Evolutionary conservation across 2,113 vertebrate genomes (phyloP), one percentile per base, ranked within the genome.

Genomic region (Halcyon malimbica): DNA sequence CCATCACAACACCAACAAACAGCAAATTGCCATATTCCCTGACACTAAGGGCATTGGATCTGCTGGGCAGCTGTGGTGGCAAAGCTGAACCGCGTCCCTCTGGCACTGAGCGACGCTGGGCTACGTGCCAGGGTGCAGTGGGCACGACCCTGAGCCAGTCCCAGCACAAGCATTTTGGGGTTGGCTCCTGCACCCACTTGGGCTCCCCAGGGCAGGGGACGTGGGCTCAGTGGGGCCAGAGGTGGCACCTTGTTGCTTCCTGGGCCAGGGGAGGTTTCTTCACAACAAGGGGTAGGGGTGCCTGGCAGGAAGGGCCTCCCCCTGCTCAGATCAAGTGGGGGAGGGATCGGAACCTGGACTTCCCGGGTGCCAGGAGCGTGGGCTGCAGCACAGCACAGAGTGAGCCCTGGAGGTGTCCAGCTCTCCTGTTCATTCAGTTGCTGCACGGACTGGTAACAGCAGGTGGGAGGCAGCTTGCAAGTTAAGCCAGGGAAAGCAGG

Each of bases 81-180:
- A 28, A 0, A 2, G 29, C 42, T 23, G 54, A 77, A 51, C 19
- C 1, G 0, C 24, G 44, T 54, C 25, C 14, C 18, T 26, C 62
- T 79, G 0, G 0, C 3, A 31, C 53, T 24, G 20, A 16, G 46
- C 7, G 23, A 60, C 39, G 48, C 5, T 15, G n/a, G 42, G 17
- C 37, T 33, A n/a, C 1, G 1, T 31, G 37, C 14, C 3, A 20
- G 33, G 6, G 2, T 1, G 26, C 33, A 5, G 5, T 0, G 19
- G 25, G 24, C 14, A 11, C 42, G 33, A 44, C 26, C 31, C 39
- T 13, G 8, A 63, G 51, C 46, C 26, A 25, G 24, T 26, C 53
- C 62, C 51, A 62, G 35, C 39, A 70, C 35, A 6, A 1, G 1
- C 0, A 1, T 48, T 70, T 75, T 8, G 6, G 76, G 41, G 9